Percentiles rank a stretch among this genome's conserved stretches.
Evolutionary conservation across 2,797 vertebrate species (phyloP).

Genomic region (Paratrypauchen microcephalus): DNA sequence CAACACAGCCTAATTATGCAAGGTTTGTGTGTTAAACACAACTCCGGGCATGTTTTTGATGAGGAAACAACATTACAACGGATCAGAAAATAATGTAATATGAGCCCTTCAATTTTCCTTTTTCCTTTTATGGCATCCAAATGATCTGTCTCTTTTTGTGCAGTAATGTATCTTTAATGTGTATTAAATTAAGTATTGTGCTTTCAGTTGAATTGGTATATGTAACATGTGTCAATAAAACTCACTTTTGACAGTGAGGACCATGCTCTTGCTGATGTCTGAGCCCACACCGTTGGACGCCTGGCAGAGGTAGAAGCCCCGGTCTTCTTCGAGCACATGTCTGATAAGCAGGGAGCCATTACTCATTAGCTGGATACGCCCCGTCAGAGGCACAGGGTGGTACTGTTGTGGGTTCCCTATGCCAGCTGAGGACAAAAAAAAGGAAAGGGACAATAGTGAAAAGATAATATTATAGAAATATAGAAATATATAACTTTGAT

Average conservation of each 20-base stretch:
- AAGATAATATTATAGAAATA: not conserved
- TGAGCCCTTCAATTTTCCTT: too few species aligned
- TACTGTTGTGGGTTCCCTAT: conserved; percentile 97
- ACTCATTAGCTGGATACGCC: conserved; percentile 95
- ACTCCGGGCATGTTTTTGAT: too few species aligned
- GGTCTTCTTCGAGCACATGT: conserved; percentile 95
- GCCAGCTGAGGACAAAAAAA: conserved; percentile 66
- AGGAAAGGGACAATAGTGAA: conserved; percentile 6
- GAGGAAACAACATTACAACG: too few species aligned
- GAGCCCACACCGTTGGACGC: conserved; percentile 98
- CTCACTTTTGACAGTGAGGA: conserved; percentile 96
- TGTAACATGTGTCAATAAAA: conserved; percentile 29
- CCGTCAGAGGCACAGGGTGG: conserved; percentile 94
- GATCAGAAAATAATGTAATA: too few species aligned
- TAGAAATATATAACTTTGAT: not conserved
- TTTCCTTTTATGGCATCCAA: not conserved
- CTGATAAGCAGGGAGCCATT: conserved; percentile 96
- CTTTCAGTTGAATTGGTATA: not conserved
- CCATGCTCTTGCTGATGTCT: conserved; percentile 99
- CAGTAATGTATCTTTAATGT: not conserved
- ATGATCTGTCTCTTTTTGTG: not conserved
- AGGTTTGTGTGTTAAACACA: too few species aligned
- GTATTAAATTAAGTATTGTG: not conserved
- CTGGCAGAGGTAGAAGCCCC: conserved; percentile 97
- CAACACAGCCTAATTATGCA: too few species aligned